phyloP scores from a whole-genome alignment of 2,888 invertebrate genomes.

The Noctua janthina region DNA sequence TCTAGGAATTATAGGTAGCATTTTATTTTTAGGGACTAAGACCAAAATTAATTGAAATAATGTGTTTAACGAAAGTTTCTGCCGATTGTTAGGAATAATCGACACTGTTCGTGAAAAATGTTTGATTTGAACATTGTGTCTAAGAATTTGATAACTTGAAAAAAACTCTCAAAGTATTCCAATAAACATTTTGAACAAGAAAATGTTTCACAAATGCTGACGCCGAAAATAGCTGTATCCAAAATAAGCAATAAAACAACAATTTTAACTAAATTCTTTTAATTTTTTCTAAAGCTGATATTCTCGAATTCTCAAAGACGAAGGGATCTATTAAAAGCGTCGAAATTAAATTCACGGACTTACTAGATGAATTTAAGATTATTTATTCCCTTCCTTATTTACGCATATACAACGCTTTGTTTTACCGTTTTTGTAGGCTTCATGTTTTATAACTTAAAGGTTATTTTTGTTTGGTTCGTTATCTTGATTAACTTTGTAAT shows the following conservation, averaged over 20 bases:
- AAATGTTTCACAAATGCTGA: slow-evolving; percentile 19
- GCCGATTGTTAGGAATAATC: not conserved
- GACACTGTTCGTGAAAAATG: not conserved
- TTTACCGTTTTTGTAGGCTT: slow-evolving; percentile 34
- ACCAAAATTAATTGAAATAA: slow-evolving; percentile 6
- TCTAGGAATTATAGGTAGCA: slow-evolving; percentile 32
- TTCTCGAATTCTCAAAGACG: slow-evolving; percentile 67
- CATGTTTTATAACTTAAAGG: slow-evolving; percentile 54
- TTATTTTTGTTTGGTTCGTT: slow-evolving; percentile 59
- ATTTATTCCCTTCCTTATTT: slow-evolving; percentile 78
- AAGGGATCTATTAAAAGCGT: slow-evolving; percentile 68
- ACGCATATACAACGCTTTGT: slow-evolving; percentile 60
- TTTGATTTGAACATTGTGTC: not conserved
- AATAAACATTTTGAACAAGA: slow-evolving; percentile 40
- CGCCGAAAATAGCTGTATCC: slow-evolving; percentile 23
- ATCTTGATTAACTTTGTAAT: slow-evolving; percentile 50
- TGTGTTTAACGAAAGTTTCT: not conserved
- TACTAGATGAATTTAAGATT: slow-evolving; percentile 74
- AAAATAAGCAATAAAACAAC: slow-evolving; percentile 51
- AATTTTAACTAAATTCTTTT: slow-evolving; percentile 47
- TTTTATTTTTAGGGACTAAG: not conserved
- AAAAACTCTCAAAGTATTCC: slow-evolving; percentile 37
- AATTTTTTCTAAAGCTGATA: slow-evolving; percentile 63
- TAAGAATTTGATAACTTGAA: slow-evolving; percentile 7
- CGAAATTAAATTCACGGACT: slow-evolving; percentile 75